Evolutionary conservation across 92 coral and sea anemone species (phyloP).

Genomic region (Parazoanthus darwini): DNA sequence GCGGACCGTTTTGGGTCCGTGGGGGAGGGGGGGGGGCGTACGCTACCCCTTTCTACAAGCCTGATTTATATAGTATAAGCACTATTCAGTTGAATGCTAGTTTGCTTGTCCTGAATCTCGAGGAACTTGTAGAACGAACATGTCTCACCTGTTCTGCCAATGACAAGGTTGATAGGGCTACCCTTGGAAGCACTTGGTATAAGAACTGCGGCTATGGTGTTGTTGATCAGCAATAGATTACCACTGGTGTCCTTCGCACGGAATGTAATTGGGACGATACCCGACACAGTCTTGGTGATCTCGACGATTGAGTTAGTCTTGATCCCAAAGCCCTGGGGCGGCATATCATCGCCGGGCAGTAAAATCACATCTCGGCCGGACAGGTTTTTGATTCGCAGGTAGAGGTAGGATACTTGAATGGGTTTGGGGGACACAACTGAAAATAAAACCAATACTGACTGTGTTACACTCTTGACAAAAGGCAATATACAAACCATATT

Average conservation of each 20-base stretch:
- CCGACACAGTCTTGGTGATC: slow-evolving; percentile 80
- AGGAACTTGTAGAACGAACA: not conserved
- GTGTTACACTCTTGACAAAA: not conserved
- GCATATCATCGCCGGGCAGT: slow-evolving; percentile 84
- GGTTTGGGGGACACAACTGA: slow-evolving; percentile 82
- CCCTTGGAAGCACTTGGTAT: slow-evolving; percentile 68
- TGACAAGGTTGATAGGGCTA: slow-evolving; percentile 51
- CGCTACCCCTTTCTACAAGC: no score
- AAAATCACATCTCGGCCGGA: slow-evolving; percentile 69
- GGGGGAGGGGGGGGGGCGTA: no score
- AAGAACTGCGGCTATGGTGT: slow-evolving; percentile 54
- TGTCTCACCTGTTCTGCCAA: slow-evolving; percentile 70
- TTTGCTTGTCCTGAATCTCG: no score
- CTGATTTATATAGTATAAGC: no score
- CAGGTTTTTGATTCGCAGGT: slow-evolving; percentile 74
- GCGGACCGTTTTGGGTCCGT: no score
- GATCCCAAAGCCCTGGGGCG: slow-evolving; percentile 78
- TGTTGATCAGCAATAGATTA: slow-evolving; percentile 66
- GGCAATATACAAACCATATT: not conserved
- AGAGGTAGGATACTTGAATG: slow-evolving; percentile 63
- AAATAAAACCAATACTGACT: not conserved
- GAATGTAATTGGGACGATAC: slow-evolving; percentile 54
- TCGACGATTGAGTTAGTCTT: slow-evolving; percentile 65
- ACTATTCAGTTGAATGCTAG: no score
- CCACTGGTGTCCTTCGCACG: slow-evolving; percentile 67